Percentiles rank a stretch among this genome's conserved stretches.
These are phyloP conservation scores for Hypsopygia costalis DNA, from an alignment of 2,888 invertebrate species.

Conservation along the genomic window DNA sequence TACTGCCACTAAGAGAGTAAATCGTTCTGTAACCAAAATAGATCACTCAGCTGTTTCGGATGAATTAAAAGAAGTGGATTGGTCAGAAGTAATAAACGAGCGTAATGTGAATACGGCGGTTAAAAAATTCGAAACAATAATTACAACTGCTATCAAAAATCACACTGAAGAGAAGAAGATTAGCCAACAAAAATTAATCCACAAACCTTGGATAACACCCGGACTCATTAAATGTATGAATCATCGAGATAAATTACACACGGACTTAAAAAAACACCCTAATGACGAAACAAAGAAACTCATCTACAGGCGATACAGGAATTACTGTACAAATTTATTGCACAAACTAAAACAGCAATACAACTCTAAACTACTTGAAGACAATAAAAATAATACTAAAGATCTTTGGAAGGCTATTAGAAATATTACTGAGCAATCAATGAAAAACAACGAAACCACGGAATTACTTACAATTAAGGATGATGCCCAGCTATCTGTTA, in stretches of 20 bases:
- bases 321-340: background rate
- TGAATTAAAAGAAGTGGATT: background rate
- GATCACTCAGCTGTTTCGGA: constrained; percentile 4
- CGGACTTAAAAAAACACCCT: constrained; percentile 5
- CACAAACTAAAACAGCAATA: constrained; percentile 4
- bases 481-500: background rate
- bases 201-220: constrained; percentile 3
- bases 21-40: constrained; percentile 1
- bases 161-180: background rate
- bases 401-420: constrained; percentile 5
- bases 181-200: background rate
- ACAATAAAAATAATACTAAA: constrained; percentile 3
- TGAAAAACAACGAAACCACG: background rate
- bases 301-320: constrained; percentile 3
- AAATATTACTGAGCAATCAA: background rate
- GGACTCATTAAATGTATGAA: constrained; percentile 1
- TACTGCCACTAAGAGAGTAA: background rate
- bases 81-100: background rate
- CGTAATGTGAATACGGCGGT: background rate
- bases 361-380: background rate
- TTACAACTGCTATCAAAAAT: background rate
- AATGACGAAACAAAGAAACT: background rate
- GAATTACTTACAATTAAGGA: background rate
- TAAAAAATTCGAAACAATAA: background rate
- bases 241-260: constrained; percentile 1